A percentile compares a stretch with the other conserved stretches of the same genome.
phyloP scores from a whole-genome alignment of 2,797 vertebrate genomes.

The Platalea minor region DNA sequence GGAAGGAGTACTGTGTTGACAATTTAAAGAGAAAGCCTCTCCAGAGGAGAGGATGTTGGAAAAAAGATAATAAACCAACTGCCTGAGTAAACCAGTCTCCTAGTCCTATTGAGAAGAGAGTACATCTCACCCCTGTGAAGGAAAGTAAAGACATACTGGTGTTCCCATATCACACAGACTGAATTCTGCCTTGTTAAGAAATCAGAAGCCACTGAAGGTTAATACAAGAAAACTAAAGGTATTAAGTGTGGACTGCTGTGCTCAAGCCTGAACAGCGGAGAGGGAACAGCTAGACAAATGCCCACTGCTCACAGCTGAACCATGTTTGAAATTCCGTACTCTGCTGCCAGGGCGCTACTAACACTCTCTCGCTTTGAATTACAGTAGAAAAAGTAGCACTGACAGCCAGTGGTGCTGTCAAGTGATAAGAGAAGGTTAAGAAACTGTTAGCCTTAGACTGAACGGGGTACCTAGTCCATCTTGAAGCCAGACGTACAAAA shows the following conservation, averaged over 20 bases:
- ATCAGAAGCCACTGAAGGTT: background rate
- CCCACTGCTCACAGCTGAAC: background rate
- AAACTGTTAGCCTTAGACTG: background rate
- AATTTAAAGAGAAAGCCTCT: background rate
- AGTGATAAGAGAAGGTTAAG: background rate
- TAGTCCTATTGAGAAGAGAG: background rate
- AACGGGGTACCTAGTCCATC: background rate
- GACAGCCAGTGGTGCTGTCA: background rate
- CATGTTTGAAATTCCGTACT: background rate
- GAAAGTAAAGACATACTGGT: background rate
- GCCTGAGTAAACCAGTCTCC: background rate
- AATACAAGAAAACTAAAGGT: background rate
- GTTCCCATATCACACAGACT: fast-evolving
- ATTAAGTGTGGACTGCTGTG: background rate
- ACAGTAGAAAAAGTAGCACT: background rate
- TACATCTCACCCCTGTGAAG: background rate
- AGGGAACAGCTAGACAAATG: background rate
- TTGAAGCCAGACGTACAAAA: background rate
- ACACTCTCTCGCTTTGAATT: background rate
- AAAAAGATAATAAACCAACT: background rate
- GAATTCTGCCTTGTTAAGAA: background rate
- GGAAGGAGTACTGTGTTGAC: background rate
- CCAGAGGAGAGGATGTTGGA: background rate
- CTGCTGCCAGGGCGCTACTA: background rate
- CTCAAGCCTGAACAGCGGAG: background rate